Percentiles rank a stretch among this genome's conserved stretches.
Evolutionary conservation across 2,888 invertebrate genomes (phyloP).

Genomic region (Girardia tigrina): DNA sequence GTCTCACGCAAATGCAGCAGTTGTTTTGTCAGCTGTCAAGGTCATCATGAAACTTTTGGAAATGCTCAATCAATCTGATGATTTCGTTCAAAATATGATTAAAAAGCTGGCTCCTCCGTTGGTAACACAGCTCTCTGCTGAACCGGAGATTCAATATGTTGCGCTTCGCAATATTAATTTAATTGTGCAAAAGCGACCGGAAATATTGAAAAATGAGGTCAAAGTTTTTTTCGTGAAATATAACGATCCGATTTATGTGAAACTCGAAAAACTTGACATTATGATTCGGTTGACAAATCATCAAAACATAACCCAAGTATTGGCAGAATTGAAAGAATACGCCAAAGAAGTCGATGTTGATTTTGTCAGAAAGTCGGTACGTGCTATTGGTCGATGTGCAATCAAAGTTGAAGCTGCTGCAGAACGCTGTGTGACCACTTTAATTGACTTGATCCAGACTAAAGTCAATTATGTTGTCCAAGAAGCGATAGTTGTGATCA

Average conservation of each 20-base stretch:
- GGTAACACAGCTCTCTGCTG: constrained; percentile 86
- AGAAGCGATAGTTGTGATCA: constrained; percentile 97
- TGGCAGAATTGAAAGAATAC: constrained; percentile 91
- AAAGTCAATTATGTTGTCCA: constrained; percentile 99
- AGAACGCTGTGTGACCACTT: constrained; percentile 88
- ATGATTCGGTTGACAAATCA: constrained; percentile 97
- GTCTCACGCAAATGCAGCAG: constrained; percentile 97
- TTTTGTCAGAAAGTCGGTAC: constrained; percentile 92
- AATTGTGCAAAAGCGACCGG: constrained; percentile 94
- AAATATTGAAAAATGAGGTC: constrained; percentile 97
- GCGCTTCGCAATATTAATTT: constrained; percentile 93
- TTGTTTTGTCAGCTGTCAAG: constrained; percentile 92
- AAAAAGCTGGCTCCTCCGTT: constrained; percentile 97
- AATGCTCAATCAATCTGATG: constrained; percentile 78
- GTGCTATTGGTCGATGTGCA: constrained; percentile 94
- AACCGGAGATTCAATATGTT: constrained; percentile 97
- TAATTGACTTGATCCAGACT: constrained; percentile 91
- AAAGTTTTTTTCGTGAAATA: constrained; percentile 99
- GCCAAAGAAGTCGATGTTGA: constrained; percentile 98
- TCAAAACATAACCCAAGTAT: constrained; percentile 88
- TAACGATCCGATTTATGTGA: constrained; percentile 98
- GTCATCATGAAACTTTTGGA: constrained; percentile 84
- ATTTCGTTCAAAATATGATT: constrained; percentile 78
- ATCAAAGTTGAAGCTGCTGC: constrained; percentile 96
- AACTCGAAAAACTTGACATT: constrained; percentile 91